A percentile compares a stretch with the other conserved stretches of the same genome.
Conservation (phyloP, 2,888 invertebrate genomes). For the Phymatocera aterrima region DNA sequence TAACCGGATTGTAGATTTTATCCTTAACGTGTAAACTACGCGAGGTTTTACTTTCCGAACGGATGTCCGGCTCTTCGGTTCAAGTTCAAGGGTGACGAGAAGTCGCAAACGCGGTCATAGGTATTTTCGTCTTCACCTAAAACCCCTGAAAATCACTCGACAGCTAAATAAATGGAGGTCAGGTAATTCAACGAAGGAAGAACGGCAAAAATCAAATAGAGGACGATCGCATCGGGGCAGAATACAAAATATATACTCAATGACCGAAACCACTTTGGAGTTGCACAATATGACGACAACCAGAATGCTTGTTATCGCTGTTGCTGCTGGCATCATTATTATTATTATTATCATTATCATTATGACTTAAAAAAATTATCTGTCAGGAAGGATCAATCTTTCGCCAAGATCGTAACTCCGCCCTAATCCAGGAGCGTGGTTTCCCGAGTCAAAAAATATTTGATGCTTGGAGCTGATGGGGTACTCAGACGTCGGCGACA, state of each 20-base stretch:
- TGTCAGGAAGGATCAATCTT: neutral
- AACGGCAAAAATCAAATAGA: too few relatives aligned
- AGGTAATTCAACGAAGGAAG: neutral
- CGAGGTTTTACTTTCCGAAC: slow-evolving; percentile 44
- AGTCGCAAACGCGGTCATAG: too few relatives aligned
- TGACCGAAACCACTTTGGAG: too few relatives aligned
- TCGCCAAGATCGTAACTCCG: neutral
- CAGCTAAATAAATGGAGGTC: neutral
- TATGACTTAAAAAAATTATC: neutral
- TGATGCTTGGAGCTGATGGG: slow-evolving; percentile 27
- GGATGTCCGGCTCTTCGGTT: slow-evolving; percentile 54
- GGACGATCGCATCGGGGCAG: too few relatives aligned
- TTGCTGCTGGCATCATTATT: neutral
- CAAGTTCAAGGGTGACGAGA: slow-evolving; percentile 13
- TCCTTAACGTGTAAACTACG: slow-evolving; percentile 48
- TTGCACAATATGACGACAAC: neutral
- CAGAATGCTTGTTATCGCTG: neutral
- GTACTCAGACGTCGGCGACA: slow-evolving; percentile 42
- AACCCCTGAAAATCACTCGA: slow-evolving; percentile 11
- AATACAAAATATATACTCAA: too few relatives aligned
- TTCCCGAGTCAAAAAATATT: slow-evolving; percentile 21
- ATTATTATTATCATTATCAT: neutral
- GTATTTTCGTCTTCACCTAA: slow-evolving; percentile 16
- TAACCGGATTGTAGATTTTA: slow-evolving; percentile 60
- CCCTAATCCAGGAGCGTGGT: neutral